A percentile compares a stretch with the other conserved stretches of the same genome.
Evolutionary conservation across 1,140 invertebrate genomes (phyloP).

Genomic region (Elymnias hypermnestra): DNA sequence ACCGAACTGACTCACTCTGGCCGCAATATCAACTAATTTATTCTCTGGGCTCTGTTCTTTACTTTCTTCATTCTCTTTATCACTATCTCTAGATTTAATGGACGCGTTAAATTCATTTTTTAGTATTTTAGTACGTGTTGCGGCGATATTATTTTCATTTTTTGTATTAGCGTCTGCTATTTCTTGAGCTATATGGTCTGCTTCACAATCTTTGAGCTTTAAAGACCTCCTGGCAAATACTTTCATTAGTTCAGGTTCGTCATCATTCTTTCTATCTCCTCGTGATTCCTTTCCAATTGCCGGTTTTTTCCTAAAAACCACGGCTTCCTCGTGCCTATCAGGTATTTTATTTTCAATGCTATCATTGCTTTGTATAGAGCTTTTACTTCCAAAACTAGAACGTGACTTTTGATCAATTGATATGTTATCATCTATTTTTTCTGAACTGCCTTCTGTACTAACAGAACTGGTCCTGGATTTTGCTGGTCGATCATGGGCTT

Average conservation of each 20-base stretch:
- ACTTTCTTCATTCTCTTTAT: conserved; percentile 80
- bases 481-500: conserved; percentile 49
- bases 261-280: conserved; percentile 74
- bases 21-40: conserved; percentile 65
- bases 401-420: conserved; percentile 68
- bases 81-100: conserved; percentile 78
- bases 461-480: conserved; percentile 60
- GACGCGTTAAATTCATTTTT: conserved; percentile 72
- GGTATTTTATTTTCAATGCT: conserved; percentile 57
- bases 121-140: conserved; percentile 41
- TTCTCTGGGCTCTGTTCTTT: conserved; percentile 54
- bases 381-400: conserved; percentile 71
- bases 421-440: conserved; percentile 66
- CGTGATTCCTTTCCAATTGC: conserved; percentile 49
- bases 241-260: conserved; percentile 87
- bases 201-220: conserved; percentile 83
- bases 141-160: conserved; percentile 38
- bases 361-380: conserved; percentile 75
- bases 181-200: conserved; percentile 76
- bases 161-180: conserved; percentile 58
- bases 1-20: conserved; percentile 59
- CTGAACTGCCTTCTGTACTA: conserved; percentile 60
- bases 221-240: conserved; percentile 86
- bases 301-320: conserved; percentile 65
- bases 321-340: conserved; percentile 57